Evolutionary conservation across 1,140 invertebrate genomes (phyloP).

Genomic region (Macrobrachium nipponense): DNA sequence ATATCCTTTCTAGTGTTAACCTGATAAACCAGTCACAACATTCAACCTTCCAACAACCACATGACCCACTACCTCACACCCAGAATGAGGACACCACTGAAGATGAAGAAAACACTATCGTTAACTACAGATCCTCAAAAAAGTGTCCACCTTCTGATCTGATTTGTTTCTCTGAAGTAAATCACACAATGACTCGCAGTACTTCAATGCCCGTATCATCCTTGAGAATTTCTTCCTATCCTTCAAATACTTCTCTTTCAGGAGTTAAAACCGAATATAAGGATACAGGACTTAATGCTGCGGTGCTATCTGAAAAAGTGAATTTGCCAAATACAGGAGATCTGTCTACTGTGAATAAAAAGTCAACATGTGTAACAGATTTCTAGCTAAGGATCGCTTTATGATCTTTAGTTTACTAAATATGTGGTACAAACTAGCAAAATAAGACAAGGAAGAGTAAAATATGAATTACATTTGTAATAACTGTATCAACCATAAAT

Average conservation of each 20-base stretch:
- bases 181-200: slow-evolving; percentile 47
- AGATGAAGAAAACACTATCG: slow-evolving; percentile 20
- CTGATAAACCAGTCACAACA: no score
- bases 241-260: slow-evolving; percentile 21
- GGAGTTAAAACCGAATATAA: background rate
- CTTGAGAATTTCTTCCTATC: slow-evolving; percentile 1
- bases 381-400: slow-evolving; percentile 18
- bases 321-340: slow-evolving; percentile 9
- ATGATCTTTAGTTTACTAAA: background rate
- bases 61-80: slow-evolving; percentile 5
- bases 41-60: background rate
- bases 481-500: no score
- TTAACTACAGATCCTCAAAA: slow-evolving; percentile 29
- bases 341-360: background rate
- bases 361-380: slow-evolving; percentile 25
- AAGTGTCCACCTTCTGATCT: slow-evolving; percentile 42
- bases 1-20: slow-evolving; percentile 36
- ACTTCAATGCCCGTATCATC: slow-evolving; percentile 48
- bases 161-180: slow-evolving; percentile 48
- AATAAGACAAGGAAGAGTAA: background rate
- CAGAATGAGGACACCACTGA: slow-evolving; percentile 24
- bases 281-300: background rate
- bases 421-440: no score
- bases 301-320: background rate
- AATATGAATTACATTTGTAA: background rate